Base-by-base conservation (phyloP, 2,888 invertebrate species). In the Gymnoscelis rufifasciata region DNA sequence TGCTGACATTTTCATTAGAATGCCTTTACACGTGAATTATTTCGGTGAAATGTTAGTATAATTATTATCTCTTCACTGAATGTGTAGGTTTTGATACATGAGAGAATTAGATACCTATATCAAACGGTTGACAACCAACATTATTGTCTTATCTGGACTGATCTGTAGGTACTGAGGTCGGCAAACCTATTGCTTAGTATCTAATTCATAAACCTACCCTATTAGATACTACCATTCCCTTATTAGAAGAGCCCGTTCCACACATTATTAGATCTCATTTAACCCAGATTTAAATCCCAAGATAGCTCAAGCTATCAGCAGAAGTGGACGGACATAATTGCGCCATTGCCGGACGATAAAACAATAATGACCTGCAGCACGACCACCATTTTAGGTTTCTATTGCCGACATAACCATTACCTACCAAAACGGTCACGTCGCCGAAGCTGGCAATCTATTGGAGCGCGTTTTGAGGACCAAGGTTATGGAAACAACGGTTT, bases 321-420 rank as follows among this genome's bases (percentile, higher is more conserved):
- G 43, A 40, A 42, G 36, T 31, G 40, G 15, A 29, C 37, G 40
- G 30, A 40, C 40, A 28, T 39, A 36, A 43, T 14, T 31, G 37
- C 28, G 30, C 14, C 31, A 49, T 40, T 49, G 40, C 31, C 24
- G 13, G 35, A 37, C 44, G 30, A 31, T 49, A 49, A 44, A 44
- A 44, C 49, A 49, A 41, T 49, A 41, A 41, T 44, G 44, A 28
- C 44, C 11, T 10, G n/a, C 41, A 38, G 36, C 24, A 41, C 23
- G 40, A 40, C 38, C 36, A 27, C 27, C 44, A 41, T 44, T 44
- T 38, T 14, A 40, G 33, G 12, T 38, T 43, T 45, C 23, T 49
- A 42, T 49, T 50, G 37, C 54, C 35, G 28, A 35, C 41, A 38
- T 43, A 37, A 44, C 45, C 47, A 52, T 54, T 51, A 47, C 47